Evolutionary conservation across 2,113 vertebrate genomes (phyloP), one percentile per base, ranked within the genome.

Genomic region (Pteropus alecto): DNA sequence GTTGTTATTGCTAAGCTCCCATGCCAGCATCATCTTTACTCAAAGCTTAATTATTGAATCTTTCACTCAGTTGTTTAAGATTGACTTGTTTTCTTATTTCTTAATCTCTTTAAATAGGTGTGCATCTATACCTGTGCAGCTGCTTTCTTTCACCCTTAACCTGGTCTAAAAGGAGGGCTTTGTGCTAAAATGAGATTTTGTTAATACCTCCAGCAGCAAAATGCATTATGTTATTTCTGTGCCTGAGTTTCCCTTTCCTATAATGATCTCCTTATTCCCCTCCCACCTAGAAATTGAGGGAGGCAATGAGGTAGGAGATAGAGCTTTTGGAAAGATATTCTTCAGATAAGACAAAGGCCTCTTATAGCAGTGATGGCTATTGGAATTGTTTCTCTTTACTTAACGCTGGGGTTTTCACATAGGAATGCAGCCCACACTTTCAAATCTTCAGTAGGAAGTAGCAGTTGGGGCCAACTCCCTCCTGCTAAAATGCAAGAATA

Each of bases 301-400:
- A 63, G 56, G 71, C 73, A 38, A 5, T 54, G 54, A 15, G 21
- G 43, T 86, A 60, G 71, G 76, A 87, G 81, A 58, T 0, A 28
- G 61, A 30, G 33, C 35, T 79, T 71, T 90, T 71, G 28, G 60
- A 96, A 90, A 65, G 84, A 81, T 76, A 67, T 30, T 94, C 43
- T 94, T 65, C 12, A 33, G 46, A 71, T 51, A 58, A 96, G 60
- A 94, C 94, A 97, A 96, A 93, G 71, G 35, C 41, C 35, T 30
- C 19, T 93, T 68, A 68, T 0, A 88, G 74, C 58, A 77, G 65
- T 3, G 1, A 11, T 33, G 46, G 65, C 85, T 22, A 9, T 28
- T 38, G 56, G 88, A 70, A 85, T 46, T 33, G 33, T 67, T 94
- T 82, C 56, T 71, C 51, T 96, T 78, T 61, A 87, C 87, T 93